Conservation (phyloP, 2,797 vertebrate species). For the Mallotus villosus region DNA sequence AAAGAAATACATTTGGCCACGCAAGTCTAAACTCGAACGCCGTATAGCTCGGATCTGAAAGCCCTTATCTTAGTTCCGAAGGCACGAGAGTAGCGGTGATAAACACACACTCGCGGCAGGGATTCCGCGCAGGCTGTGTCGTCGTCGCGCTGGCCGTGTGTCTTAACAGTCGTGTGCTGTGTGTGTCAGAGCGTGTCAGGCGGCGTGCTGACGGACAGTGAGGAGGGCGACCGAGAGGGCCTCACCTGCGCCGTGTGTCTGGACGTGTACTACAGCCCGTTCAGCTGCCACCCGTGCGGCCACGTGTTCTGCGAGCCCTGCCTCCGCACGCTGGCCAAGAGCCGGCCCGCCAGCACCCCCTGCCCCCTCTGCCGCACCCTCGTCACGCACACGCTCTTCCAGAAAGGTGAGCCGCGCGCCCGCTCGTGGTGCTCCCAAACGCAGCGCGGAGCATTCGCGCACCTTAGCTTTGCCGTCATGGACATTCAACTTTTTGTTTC, state of each 20-base stretch:
- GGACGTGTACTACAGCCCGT: constrained; percentile 89
- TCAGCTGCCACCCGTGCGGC: constrained; percentile 88
- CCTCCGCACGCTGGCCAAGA: constrained; percentile 86
- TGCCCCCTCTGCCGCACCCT: constrained; percentile 87
- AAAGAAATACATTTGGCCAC: not conserved
- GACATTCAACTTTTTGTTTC: not conserved
- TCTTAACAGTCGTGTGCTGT: constrained; percentile 12
- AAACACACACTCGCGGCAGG: too few relatives aligned
- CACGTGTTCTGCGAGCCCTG: constrained; percentile 95
- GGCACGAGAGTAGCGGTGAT: too few relatives aligned
- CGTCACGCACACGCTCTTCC: constrained; percentile 84
- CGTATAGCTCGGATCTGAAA: too few relatives aligned
- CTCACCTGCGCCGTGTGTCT: constrained; percentile 89
- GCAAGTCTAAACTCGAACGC: too few relatives aligned
- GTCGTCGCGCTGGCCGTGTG: not conserved
- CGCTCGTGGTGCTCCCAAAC: not conserved
- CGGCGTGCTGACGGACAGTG: constrained; percentile 66
- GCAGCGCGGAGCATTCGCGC: not conserved
- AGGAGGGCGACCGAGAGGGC: constrained; percentile 83
- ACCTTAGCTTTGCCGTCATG: not conserved
- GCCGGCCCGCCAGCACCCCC: constrained; percentile 78
- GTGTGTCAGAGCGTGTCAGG: constrained; percentile 61
- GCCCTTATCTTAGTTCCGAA: too few relatives aligned
- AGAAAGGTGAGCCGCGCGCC: constrained; percentile 77
- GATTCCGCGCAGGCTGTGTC: too few relatives aligned